Evolutionary conservation across 2,797 vertebrate species (phyloP), one percentile per base, ranked within the genome.

Genomic region (Podargus strigoides): DNA sequence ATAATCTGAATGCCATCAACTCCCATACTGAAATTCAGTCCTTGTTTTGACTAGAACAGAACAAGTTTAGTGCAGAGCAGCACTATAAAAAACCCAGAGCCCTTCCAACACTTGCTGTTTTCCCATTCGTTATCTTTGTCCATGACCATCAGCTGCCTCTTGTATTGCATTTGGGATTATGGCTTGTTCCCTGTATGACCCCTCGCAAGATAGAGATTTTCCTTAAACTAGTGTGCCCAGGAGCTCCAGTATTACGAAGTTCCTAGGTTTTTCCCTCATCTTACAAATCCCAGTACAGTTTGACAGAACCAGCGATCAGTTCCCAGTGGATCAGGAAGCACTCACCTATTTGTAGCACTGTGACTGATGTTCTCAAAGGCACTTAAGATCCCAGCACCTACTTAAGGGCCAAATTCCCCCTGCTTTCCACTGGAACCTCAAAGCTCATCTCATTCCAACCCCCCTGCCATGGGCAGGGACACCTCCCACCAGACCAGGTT

Each of bases 121-220:
- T 56, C 23, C 34, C 17, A 50, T 49, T 44, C 28, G 19, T 21
- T 21, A 34, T 10, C 26, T 24, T 7, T 4, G 9, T 2, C 53
- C 34, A 0, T 1, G 39, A 47, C 52, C 39, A 11, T 2, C 52
- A 36, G 42, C 24, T 34, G 9, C 37, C 36, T 53, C 50, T 6
- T 15, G 23, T 1, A 41, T 14, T 5, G 27, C 6, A 16, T 76
- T 14, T 20, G 44, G 53, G 47, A 46, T 3, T 30, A 7, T 1
- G 2, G n/a, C 32, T 49, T 10, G 15, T 1, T 55, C 36, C 32
- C 19, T 27, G 2, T 0, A 5, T 7, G 23, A 41, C 2, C 20
- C 15, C 23, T 23, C 3, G 0, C 24, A 4, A 34, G 47, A 49
- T 0, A 0, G 32, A 36, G 32, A 18, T 42, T 27, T 36, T 34